phyloP scores from a whole-genome alignment of 2,797 vertebrate genomes.

The Synanceia verrucosa region DNA sequence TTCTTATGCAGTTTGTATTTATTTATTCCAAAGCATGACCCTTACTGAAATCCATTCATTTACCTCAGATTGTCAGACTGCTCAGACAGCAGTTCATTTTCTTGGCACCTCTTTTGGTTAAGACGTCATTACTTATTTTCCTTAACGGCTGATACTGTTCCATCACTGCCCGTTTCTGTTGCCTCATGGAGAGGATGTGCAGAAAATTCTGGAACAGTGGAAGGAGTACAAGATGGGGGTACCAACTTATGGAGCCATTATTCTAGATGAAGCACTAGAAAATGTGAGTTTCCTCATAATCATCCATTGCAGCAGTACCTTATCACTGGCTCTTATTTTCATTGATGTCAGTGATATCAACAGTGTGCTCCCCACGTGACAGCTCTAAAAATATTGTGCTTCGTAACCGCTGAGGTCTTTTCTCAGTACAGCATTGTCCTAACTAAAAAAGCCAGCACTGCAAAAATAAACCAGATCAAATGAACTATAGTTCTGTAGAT shows the following conservation, averaged over 20 bases:
- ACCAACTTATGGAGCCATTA: conserved; percentile 98
- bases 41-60: accelerated
- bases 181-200: conserved; percentile 96
- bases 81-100: background rate
- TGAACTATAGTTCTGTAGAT: too few species aligned
- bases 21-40: background rate
- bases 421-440: too few species aligned
- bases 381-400: too few species aligned
- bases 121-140: conserved; percentile 40
- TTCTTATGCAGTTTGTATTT: background rate
- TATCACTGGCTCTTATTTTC: too few species aligned
- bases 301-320: background rate
- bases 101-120: background rate
- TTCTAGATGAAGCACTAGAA: conserved; percentile 95
- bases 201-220: conserved; percentile 96
- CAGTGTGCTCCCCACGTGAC: too few species aligned
- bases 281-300: conserved; percentile 85
- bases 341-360: too few species aligned
- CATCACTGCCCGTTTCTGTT: conserved; percentile 97
- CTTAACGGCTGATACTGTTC: conserved; percentile 90
- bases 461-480: too few species aligned
- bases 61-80: background rate
- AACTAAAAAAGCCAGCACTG: too few species aligned
- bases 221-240: conserved; percentile 99
- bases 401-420: too few species aligned